Evolutionary conservation across 2,888 invertebrate species (phyloP).

Genomic region (Ophioninae sp.): DNA sequence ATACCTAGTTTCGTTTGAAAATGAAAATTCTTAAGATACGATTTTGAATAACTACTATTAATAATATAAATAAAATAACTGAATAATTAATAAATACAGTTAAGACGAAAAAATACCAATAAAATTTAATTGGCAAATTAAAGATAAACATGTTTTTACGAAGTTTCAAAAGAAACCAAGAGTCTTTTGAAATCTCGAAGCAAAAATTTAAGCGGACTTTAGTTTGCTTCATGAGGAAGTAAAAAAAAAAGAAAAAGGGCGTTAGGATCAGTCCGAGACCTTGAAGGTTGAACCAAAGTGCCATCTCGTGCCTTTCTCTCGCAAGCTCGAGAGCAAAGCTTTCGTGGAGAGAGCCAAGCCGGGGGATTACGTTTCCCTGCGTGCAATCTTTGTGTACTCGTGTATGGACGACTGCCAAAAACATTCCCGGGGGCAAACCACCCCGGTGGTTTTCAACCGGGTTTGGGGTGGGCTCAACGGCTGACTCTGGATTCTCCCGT

Average conservation of each 20-base stretch:
- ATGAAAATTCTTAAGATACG: too few species aligned
- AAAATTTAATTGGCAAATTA: too few species aligned
- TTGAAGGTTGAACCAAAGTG: slow-evolving; percentile 55
- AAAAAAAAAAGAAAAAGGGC: slow-evolving; percentile 8
- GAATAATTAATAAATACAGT: too few species aligned
- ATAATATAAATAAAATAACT: too few species aligned
- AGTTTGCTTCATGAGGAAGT: neutral
- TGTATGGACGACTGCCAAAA: slow-evolving; percentile 60
- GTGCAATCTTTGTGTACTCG: slow-evolving; percentile 18
- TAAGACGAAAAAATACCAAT: too few species aligned
- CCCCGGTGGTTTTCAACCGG: slow-evolving; percentile 48
- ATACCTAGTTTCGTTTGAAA: too few species aligned
- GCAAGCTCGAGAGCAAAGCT: slow-evolving; percentile 2
- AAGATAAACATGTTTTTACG: too few species aligned
- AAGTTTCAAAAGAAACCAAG: too few species aligned
- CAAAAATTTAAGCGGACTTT: too few species aligned
- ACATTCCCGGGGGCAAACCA: slow-evolving; percentile 43
- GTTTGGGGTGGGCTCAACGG: slow-evolving; percentile 26
- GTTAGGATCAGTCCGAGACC: slow-evolving; percentile 36
- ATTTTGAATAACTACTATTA: too few species aligned
- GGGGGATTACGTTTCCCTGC: slow-evolving; percentile 18
- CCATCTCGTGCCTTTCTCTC: slow-evolving; percentile 50
- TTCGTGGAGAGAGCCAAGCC: slow-evolving; percentile 7
- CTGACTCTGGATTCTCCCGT: slow-evolving; percentile 34
- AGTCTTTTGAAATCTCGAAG: too few species aligned